Conservation (phyloP, 2,888 invertebrate species). For the Brachylomia viminalis region DNA sequence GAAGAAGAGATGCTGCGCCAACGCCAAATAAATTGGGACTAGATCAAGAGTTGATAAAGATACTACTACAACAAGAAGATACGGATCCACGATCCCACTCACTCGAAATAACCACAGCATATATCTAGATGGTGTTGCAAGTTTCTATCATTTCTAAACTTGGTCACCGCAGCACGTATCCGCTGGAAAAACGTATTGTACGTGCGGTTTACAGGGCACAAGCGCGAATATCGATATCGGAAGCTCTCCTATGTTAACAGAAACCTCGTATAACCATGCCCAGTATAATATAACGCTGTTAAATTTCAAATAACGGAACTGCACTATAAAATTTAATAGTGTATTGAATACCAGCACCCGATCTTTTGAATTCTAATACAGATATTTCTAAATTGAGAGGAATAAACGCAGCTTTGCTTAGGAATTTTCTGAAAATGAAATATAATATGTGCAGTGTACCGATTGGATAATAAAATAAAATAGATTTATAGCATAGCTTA, state of each 20-base stretch:
- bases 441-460: not conserved
- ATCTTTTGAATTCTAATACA: conserved; percentile 18
- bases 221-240: conserved; percentile 57
- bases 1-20: not conserved
- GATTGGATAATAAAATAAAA: not conserved
- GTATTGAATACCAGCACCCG: conserved; percentile 29
- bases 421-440: not conserved
- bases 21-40: not conserved
- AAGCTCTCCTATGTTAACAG: conserved; percentile 33
- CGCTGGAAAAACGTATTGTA: conserved; percentile 45
- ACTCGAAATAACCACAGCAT: conserved; percentile 7
- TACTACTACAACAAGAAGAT: not conserved
- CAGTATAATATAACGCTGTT: conserved; percentile 33
- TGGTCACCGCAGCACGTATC: conserved; percentile 34
- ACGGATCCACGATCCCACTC: too few species aligned
- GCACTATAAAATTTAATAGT: conserved; percentile 48
- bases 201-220: conserved; percentile 44
- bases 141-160: conserved; percentile 11
- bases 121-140: not conserved
- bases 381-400: conserved; percentile 14
- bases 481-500: not conserved
- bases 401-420: not conserved
- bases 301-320: conserved; percentile 48
- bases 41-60: not conserved
- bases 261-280: conserved; percentile 33